Percentiles rank a stretch among this genome's conserved stretches.
Conservation (phyloP, 2,888 invertebrate genomes). For the Drosophila cyrtoloma region DNA sequence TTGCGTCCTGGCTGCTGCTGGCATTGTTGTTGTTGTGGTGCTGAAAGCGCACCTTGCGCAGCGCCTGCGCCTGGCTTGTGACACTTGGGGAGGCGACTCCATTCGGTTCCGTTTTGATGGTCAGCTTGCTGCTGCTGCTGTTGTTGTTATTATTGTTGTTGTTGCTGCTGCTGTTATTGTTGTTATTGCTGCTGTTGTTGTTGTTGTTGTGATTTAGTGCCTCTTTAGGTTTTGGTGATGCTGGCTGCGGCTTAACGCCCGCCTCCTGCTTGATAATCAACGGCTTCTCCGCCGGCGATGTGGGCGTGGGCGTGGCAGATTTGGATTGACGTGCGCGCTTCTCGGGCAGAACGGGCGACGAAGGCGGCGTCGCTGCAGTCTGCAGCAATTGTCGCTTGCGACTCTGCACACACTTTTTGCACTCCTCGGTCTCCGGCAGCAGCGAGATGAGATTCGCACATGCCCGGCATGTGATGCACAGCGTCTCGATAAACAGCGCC, state of each 20-base stretch:
- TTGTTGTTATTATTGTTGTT: constrained; percentile 36
- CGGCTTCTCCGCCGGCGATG: constrained; percentile 54
- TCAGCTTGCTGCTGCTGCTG: constrained; percentile 42
- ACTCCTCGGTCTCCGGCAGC: constrained; percentile 84
- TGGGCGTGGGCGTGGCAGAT: constrained; percentile 71
- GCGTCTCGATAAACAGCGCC: constrained; percentile 84
- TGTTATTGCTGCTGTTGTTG: constrained; percentile 43
- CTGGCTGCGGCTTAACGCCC: constrained; percentile 43
- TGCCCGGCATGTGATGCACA: constrained; percentile 85
- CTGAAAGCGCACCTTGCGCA: constrained; percentile 71
- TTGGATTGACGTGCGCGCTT: constrained; percentile 76
- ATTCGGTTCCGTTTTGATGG: constrained; percentile 64
- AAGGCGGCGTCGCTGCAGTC: constrained; percentile 73
- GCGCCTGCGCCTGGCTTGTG: constrained; percentile 59
- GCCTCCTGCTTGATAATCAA: constrained; percentile 62
- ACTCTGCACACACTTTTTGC: constrained; percentile 84
- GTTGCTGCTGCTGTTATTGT: constrained; percentile 45
- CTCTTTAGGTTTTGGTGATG: constrained; percentile 49
- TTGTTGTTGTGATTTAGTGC: constrained; percentile 47
- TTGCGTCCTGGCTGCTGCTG: constrained; percentile 41
- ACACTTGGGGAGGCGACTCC: constrained; percentile 39
- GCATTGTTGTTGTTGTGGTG: constrained; percentile 67
- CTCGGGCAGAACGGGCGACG: constrained; percentile 79
- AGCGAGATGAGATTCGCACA: constrained; percentile 85
- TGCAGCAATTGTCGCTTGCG: constrained; percentile 79